These are phyloP conservation scores for Copidosoma floridanum DNA, from an alignment of 1,140 invertebrate species.

Conservation along the genomic window DNA sequence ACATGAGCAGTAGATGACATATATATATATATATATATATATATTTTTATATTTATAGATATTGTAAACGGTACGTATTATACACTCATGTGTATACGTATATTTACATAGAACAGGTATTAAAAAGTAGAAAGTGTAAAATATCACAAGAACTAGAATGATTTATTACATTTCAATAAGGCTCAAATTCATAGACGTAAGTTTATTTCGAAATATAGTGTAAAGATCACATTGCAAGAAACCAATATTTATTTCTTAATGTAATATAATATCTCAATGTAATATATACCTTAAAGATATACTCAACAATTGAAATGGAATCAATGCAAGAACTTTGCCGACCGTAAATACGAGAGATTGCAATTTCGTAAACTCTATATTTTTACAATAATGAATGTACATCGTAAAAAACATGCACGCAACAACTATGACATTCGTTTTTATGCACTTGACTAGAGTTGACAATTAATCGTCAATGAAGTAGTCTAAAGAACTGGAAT, in stretches of 20 bases:
- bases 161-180: constrained; percentile 18
- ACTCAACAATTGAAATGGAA: neutral
- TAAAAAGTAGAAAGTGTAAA: constrained; percentile 52
- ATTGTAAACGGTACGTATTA: constrained; percentile 37
- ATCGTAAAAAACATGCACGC: too few species aligned
- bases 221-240: constrained; percentile 6
- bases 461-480: too few species aligned
- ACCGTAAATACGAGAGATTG: constrained; percentile 28
- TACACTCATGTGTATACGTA: too few species aligned
- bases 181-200: constrained; percentile 23
- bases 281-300: neutral
- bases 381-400: too few species aligned
- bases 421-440: too few species aligned
- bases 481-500: too few species aligned
- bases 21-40: too few species aligned
- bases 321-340: constrained; percentile 1
- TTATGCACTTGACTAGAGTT: too few species aligned
- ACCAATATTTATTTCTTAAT: too few species aligned
- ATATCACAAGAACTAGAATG: constrained; percentile 51
- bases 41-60: constrained; percentile 17
- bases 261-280: too few species aligned
- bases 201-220: constrained; percentile 9
- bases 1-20: too few species aligned
- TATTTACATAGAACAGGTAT: constrained; percentile 40
- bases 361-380: constrained; percentile 32